Base-by-base conservation (phyloP, 2,888 invertebrate species). In the Silvanus unidentatus region DNA sequence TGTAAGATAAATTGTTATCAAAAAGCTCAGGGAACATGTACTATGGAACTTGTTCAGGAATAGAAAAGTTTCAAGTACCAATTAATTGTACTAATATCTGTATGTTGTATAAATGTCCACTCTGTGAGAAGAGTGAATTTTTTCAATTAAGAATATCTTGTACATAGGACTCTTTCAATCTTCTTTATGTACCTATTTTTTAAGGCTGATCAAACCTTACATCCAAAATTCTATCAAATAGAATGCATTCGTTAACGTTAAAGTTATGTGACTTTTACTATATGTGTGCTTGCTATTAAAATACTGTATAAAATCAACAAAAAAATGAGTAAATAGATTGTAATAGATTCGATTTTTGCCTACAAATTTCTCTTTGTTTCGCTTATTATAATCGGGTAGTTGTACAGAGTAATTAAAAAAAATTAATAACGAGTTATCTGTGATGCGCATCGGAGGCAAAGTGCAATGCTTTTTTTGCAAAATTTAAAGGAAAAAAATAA, bases 381-480 rank as follows among this genome's bases (percentile, higher is more conserved):
- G 57, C 52, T 58, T 57, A 49, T 50, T 43, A 51, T 45, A 46
- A 45, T 52, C 47, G 54, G 55, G 56, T 60, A 57, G 57, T 56
- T 62, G 63, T 64, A 64, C 59, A 62, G 62, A 15, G 12, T 15
- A 37, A 37, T 37, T 15, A 37, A 37, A 60, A 62, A 60, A 57
- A 55, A 13, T 11, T 37, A 37, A 37, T 15, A 37, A 53, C 49
- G 59, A 60, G 56, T 65, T 67, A 66, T 69, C 69, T 70, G 70
- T 70, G 70, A 70, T 70, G 66, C 62, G 66, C 60, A 63, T 61
- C 62, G 60, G 61, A 64, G 68, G 70, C 66, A 68, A 68, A 68
- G 70, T 70, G 70, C 70, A 70, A 70, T 70, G 69, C 68, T 70
- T 70, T 65, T 37, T 61, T 58, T 57, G 54, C 55, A 61, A 9